Base-by-base conservation (phyloP, 1,140 invertebrate genomes). In the Leptopilina boulardi region DNA sequence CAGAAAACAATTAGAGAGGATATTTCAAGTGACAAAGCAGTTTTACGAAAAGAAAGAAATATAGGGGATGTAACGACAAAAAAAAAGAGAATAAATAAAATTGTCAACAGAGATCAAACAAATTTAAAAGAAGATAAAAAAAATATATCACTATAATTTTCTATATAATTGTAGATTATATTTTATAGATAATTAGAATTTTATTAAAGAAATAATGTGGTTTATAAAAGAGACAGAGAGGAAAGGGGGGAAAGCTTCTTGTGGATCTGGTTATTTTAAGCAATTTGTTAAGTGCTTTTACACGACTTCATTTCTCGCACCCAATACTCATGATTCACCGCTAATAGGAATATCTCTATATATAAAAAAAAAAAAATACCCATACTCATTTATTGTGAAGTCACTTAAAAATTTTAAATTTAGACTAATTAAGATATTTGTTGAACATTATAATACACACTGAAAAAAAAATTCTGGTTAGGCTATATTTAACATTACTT, bases 1-100 rank as follows among this genome's bases (percentile, higher is more conserved):
- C 70, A 78, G 74, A 66, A 79, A 79, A 82, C 77, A 79, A 82
- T 82, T 80, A 76, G 70, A 15, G 56, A 44, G 78, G 76, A 30
- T 30, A 30, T 38, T 8, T 38, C 3, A 2, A 38, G 75, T 70
- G 13, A 6, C 70, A 70, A 47, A 44, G 70, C 13, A 71, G 21
- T 59, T 56, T 30, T 41, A 15, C n/a, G 26, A 9, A 72, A 23
- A 21, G 26, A 47, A 0, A 15, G 15, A 42, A 42, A 34, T 72
- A 66, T 51, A 70, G 23, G 19, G 44, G 13, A 30, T 21, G 54
- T 23, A 56, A 23, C 54, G 23, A 23, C 54, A 23, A 26, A 21
- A 38, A 72, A n/a, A 44, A 18, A 47, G 9, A 72, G 41, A 72
- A n/a, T 44, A 23, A 44, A 21, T 9, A 34, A 38, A 5, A 71